Evolutionary conservation across 2,888 invertebrate species (phyloP), one percentile per base, ranked within the genome.

Genomic region (Chorisops tibialis): DNA sequence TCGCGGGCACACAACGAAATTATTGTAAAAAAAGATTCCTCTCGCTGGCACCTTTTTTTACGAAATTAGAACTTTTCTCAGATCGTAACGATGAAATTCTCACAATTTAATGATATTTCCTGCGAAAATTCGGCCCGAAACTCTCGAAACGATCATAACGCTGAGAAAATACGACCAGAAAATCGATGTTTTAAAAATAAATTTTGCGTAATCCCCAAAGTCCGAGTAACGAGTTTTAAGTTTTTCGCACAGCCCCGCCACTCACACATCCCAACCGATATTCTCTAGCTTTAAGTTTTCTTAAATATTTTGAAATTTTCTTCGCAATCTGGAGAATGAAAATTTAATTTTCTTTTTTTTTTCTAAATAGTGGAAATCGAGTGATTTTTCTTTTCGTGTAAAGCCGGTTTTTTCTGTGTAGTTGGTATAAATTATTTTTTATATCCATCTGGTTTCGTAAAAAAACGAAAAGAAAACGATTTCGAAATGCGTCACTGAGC

Each of bases 151-250:
- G 30, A 9, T 9, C 30, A 30, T 9, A 30, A 5, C 30, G 30
- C 30, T 7, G 30, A 30, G 30, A 7, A n/a, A 30, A 30, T 30
- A 30, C 30, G 30, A 45, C 56, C 56, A 43, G 56, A 56, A 56
- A 56, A 56, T 45, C 43, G 41, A 22, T 16, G 51, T 61, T 67
- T 65, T 65, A 64, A 64, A 64, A 66, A 63, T 63, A 64, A 63
- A 59, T 63, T 62, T 66, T 66, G 66, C 66, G 66, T 66, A 66
- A 66, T 59, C 51, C 50, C n/a, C 24, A 59, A 45, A 30, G 30
- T 30, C 30, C 30, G 30, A 30, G 9, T 30, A n/a, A n/a, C n/a
- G n/a, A n/a, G 30, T 30, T 1, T 30, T 30, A 24, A n/a, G 5
- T 30, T 30, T 30, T 30, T 30, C 30, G 30, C 30, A 30, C 9